These are phyloP conservation scores for Thera britannica DNA, from an alignment of 2,888 invertebrate species.

Conservation along the genomic window DNA sequence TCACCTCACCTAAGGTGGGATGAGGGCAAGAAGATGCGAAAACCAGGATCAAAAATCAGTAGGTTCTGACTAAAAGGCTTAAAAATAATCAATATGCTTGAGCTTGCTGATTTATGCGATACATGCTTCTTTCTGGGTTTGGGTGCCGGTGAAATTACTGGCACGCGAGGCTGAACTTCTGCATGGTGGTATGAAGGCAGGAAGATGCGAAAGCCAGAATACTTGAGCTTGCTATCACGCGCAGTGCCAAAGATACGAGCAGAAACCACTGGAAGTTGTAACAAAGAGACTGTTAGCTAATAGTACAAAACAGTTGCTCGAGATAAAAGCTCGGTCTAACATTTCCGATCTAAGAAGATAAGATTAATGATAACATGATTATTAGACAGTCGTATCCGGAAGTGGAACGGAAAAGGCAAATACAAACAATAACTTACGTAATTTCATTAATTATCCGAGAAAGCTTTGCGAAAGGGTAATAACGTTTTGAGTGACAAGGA, in stretches of 20 bases:
- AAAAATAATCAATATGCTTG: too few species aligned
- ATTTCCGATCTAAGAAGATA: constrained; percentile 31
- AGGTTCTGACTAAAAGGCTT: too few species aligned
- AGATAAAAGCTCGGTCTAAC: constrained; percentile 23
- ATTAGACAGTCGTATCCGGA: constrained; percentile 31
- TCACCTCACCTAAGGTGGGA: too few species aligned
- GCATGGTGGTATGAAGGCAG: too few species aligned
- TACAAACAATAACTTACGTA: constrained; percentile 50
- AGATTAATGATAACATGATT: constrained; percentile 37
- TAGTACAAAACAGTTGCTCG: constrained; percentile 3
- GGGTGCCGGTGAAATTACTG: too few species aligned
- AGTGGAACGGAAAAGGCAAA: constrained; percentile 15
- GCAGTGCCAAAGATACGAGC: background rate
- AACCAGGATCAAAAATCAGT: too few species aligned
- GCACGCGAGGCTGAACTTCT: too few species aligned
- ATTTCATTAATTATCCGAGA: constrained; percentile 65
- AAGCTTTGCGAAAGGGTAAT: constrained; percentile 55
- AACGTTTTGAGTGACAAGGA: constrained; percentile 49
- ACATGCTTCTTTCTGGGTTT: too few species aligned
- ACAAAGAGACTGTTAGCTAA: constrained; percentile 32
- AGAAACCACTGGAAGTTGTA: background rate
- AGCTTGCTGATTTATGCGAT: too few species aligned
- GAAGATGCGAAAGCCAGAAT: too few species aligned
- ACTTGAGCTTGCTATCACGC: background rate
- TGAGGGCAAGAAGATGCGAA: too few species aligned